Base-by-base conservation (phyloP, 2,113 vertebrate genomes). In the Tragulus kanchil region DNA sequence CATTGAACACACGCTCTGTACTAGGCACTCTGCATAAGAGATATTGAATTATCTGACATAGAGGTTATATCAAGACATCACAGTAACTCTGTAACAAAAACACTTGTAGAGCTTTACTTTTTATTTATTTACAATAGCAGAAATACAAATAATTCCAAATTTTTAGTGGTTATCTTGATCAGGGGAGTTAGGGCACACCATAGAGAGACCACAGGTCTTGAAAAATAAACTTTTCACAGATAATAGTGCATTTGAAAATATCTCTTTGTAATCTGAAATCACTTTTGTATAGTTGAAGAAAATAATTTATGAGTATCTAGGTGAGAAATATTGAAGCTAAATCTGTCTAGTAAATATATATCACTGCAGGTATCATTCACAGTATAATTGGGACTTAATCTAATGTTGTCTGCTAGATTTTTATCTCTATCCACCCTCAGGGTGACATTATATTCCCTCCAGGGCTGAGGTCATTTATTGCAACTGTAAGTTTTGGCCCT, bases 171-270 rank as follows among this genome's bases (percentile, higher is more conserved):
- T 21, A 73, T 85, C 19, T 79, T 83, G 19, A 25, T 7, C 1
- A 12, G 0, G 3, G 6, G 0, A 16, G 0, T 61, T 36, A 3
- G 31, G 8, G 0, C 31, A 36, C 1, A 92, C 4, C 73, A 87
- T 58, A 16, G 23, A 69, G 8, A 90, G 5, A 52, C 5, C 58
- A 28, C 16, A 2, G 1, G 6, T 64, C 28, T 48, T 59, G 1
- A 75, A 4, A 3, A 82, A 21, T 67, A 85, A 56, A 90, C 5
- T 50, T 94, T 64, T 48, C 45, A 42, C 17, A 31, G 26, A 2
- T 73, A 36, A 73, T 0, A 69, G 16, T 4, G 12, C 28, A 94
- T 69, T 58, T 65, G 8, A 75, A 54, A 81, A 65, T 65, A 67
- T 56, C 15, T 3, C 21, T 36, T 65, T 61, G 16, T 45, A 67